phyloP scores from a whole-genome alignment of 1,140 invertebrate genomes.

The Mamestra configurata region DNA sequence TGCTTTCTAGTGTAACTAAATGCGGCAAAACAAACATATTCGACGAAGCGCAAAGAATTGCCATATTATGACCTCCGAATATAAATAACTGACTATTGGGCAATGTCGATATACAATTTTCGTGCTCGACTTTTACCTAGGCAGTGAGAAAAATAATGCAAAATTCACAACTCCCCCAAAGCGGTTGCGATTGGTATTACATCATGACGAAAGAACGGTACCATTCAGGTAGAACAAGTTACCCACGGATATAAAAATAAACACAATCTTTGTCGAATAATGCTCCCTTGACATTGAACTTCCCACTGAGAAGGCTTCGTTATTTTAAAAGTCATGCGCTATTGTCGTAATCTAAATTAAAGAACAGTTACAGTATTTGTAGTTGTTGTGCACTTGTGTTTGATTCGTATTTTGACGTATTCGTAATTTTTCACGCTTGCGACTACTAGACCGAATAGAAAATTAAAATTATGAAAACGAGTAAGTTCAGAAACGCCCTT shows the following conservation, averaged over 20 bases:
- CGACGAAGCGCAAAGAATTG: neutral
- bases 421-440: no score
- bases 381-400: no score
- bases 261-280: conserved; percentile 41
- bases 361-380: neutral
- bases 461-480: no score
- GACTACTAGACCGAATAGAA: no score
- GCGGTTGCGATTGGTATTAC: neutral
- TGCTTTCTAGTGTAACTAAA: no score
- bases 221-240: conserved; percentile 30
- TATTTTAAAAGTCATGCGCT: neutral
- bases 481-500: no score
- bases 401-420: no score
- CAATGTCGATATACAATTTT: no score
- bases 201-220: conserved; percentile 18
- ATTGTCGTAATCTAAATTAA: neutral
- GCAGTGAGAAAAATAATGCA: neutral
- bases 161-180: neutral
- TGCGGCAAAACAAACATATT: no score
- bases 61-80: neutral
- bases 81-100: neutral
- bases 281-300: conserved; percentile 43
- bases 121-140: no score
- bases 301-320: neutral
- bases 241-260: conserved; percentile 35